Evolutionary conservation across 30 jellyfish, hydroid and myxozoan species (phyloP), one percentile per base, ranked within the genome.

Genomic region (Calvadosia cruxmelitensis): DNA sequence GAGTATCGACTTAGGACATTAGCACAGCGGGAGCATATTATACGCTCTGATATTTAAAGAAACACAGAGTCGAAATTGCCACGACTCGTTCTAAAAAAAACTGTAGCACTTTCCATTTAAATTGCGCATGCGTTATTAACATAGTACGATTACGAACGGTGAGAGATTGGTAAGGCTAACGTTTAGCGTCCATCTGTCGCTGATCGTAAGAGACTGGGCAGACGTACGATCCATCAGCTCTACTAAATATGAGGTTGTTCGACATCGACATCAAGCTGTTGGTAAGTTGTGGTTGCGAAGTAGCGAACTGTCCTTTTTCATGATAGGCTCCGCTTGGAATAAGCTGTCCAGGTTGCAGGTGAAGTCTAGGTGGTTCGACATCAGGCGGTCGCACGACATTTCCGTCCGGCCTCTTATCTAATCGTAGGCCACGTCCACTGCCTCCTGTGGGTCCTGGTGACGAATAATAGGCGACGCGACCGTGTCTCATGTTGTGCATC

Each of bases 211-310:
- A 78, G 12, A 79, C 71, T 7, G 92, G 71, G 23, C 92, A 78
- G 53, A 68, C 70, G 1, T 81, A 80, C 31, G 65, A 79, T 31
- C 83, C 34, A 35, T 79, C 92, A 27, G 83, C 92, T 64, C 71
- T 65, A 3, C 82, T 79, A 64, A 79, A 49, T 29, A 79, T 77
- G 52, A 79, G 79, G 61, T 79, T 79, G 1, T 80, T 72, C 3
- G 92, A 79, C 52, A 79, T 51, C 3, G 92, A 79, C 52, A 79
- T 51, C 81, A 78, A 42, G 12, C 89, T 80, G 27, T 76, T 70
- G 1, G 80, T 76, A 28, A 10, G 57, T 42, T 42, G 57, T 10
- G 15, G 15, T 42, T 42, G 57, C 20, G 57, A 42, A 10, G 57
- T 42, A 10, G 20, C 20, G 20, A 42, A 42, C 20, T 10, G 57